Conservation (phyloP, 2,888 invertebrate genomes). For the Meghimatium bilineatum region DNA sequence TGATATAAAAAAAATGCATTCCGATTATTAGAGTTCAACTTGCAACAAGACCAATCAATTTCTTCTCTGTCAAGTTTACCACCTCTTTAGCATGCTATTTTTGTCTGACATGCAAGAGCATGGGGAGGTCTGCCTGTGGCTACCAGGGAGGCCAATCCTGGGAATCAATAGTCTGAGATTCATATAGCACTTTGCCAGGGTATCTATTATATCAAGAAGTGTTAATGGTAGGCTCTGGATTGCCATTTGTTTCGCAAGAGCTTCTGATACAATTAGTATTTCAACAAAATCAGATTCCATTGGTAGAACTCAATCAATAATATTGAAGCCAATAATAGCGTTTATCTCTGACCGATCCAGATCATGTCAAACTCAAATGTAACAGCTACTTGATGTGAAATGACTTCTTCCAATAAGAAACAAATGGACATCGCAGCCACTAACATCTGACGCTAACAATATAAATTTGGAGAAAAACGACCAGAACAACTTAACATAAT, state of each 20-base stretch:
- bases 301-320: conserved; percentile 18
- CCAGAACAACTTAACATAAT: too few relatives aligned
- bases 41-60: conserved; percentile 29
- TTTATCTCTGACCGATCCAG: conserved; percentile 12
- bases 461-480: too few relatives aligned
- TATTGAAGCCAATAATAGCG: not conserved
- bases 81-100: conserved; percentile 35
- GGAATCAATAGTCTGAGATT: conserved; percentile 26
- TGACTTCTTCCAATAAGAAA: not conserved
- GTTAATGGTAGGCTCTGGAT: not conserved
- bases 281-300: conserved; percentile 22
- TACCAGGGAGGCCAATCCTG: conserved; percentile 26
- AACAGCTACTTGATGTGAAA: not conserved
- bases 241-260: not conserved
- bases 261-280: conserved; percentile 5
- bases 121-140: not conserved
- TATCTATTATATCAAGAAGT: conserved; percentile 10
- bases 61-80: conserved; percentile 29
- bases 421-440: not conserved
- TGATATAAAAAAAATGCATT: conserved; percentile 14
- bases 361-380: conserved; percentile 1
- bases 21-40: conserved; percentile 15
- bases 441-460: too few relatives aligned
- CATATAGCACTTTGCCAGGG: conserved; percentile 27
- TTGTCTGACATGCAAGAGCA: conserved; percentile 14